Conservation (phyloP, 2,797 vertebrate species). For the Takifugu ocellatus region DNA sequence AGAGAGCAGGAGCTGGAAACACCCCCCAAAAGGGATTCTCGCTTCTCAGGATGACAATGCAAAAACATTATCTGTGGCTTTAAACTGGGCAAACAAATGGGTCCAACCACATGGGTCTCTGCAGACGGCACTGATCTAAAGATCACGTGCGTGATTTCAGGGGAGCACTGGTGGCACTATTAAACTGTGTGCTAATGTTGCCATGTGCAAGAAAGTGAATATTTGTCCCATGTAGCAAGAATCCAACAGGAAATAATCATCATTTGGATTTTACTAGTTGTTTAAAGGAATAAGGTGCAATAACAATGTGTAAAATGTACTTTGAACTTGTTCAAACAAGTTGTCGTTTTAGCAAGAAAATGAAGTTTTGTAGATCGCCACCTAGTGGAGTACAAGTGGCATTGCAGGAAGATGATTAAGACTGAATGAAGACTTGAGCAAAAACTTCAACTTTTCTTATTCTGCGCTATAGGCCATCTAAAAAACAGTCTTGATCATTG, state of each 20-base stretch:
- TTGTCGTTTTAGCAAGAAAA: too few species aligned
- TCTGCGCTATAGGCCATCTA: too few species aligned
- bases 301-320: too few species aligned
- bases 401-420: too few species aligned
- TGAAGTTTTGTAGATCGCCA: too few species aligned
- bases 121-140: not conserved
- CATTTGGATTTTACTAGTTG: too few species aligned
- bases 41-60: slow-evolving; percentile 51
- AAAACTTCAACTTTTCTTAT: too few species aligned
- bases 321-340: too few species aligned
- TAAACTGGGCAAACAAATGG: not conserved
- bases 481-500: too few species aligned
- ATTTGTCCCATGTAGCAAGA: not conserved
- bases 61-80: slow-evolving; percentile 4
- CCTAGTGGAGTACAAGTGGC: too few species aligned
- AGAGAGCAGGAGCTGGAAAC: slow-evolving; percentile 26
- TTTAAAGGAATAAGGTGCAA: too few species aligned
- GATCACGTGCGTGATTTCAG: slow-evolving; percentile 1
- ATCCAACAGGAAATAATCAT: not conserved
- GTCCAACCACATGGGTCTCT: slow-evolving; percentile 1
- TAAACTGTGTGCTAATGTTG: not conserved
- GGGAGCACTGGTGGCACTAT: not conserved
- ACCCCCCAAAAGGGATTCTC: slow-evolving; percentile 19
- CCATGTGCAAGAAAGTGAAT: not conserved
- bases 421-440: too few species aligned